phyloP scores from a whole-genome alignment of 2,797 vertebrate species.

The Artibeus lituratus region DNA sequence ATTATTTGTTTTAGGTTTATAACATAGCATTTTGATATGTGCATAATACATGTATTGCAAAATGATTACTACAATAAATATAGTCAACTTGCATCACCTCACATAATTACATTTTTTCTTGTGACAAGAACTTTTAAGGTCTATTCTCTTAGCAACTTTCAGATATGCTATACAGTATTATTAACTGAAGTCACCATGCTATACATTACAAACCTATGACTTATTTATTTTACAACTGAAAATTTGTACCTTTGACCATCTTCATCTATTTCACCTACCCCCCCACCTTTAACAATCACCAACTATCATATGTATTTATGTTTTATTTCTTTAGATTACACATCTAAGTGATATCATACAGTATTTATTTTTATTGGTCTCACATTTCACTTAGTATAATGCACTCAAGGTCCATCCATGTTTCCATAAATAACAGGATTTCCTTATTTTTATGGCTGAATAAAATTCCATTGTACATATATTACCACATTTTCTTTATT shows the following conservation, averaged over 20 bases:
- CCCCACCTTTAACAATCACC: background rate
- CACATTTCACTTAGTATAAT: background rate
- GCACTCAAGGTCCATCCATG: background rate
- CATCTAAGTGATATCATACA: background rate
- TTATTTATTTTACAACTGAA: background rate
- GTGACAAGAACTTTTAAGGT: background rate
- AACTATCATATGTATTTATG: background rate
- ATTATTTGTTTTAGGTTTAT: background rate
- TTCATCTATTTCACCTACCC: background rate
- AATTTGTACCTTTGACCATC: background rate
- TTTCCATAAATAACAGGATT: background rate
- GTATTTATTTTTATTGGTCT: background rate
- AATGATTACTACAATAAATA: background rate
- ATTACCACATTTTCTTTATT: background rate
- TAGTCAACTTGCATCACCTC: background rate
- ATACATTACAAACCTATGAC: background rate
- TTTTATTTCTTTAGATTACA: background rate
- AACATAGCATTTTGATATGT: background rate
- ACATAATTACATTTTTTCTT: background rate
- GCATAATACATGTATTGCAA: background rate
- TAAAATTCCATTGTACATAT: background rate
- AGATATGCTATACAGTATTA: background rate
- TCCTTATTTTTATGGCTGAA: background rate
- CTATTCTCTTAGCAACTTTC: background rate
- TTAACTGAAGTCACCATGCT: background rate